Evolutionary conservation across 2,113 vertebrate species (phyloP).

Genomic region (Genyomyrus donnyi): DNA sequence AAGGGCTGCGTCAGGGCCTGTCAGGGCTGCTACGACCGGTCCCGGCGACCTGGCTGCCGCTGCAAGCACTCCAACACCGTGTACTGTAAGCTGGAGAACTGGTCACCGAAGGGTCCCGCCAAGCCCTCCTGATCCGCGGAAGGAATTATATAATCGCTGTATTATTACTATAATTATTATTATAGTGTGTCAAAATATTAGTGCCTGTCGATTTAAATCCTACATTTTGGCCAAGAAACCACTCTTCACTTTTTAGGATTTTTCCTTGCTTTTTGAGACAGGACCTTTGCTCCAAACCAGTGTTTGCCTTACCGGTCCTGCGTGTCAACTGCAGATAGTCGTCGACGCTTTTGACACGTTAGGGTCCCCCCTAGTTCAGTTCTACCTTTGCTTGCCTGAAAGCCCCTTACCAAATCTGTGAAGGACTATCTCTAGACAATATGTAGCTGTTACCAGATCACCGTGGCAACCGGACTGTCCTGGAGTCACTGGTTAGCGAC

Average conservation of each 20-base stretch:
- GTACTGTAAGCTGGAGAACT: constrained; percentile 94
- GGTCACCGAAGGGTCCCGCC: constrained; percentile 67
- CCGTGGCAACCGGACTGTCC: constrained; percentile 56
- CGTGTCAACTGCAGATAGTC: constrained; percentile 62
- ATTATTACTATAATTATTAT: constrained; percentile 42
- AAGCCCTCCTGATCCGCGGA: constrained; percentile 79
- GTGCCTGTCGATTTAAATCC: constrained; percentile 34
- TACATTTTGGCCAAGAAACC: constrained; percentile 48
- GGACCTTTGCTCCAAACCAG: constrained; percentile 55
- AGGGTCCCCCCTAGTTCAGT: constrained; percentile 39
- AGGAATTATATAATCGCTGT: constrained; percentile 30
- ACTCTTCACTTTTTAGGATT: constrained; percentile 37
- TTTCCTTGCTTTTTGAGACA: constrained; percentile 42
- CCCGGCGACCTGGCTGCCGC: constrained; percentile 82
- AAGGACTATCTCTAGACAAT: constrained; percentile 63
- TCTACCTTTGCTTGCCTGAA: constrained; percentile 33
- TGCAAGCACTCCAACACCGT: constrained; percentile 98
- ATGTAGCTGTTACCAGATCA: constrained; percentile 67
- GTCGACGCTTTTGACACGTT: constrained; percentile 49
- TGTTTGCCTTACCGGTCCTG: constrained; percentile 60
- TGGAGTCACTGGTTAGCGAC: constrained; percentile 46
- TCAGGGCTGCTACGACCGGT: constrained; percentile 78
- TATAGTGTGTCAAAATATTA: constrained; percentile 49
- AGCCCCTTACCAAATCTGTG: constrained; percentile 62
- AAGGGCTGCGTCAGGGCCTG: constrained; percentile 83